Percentiles rank a stretch among this genome's conserved stretches.
phyloP scores from a whole-genome alignment of 2,113 vertebrate species.

The Channa argus region DNA sequence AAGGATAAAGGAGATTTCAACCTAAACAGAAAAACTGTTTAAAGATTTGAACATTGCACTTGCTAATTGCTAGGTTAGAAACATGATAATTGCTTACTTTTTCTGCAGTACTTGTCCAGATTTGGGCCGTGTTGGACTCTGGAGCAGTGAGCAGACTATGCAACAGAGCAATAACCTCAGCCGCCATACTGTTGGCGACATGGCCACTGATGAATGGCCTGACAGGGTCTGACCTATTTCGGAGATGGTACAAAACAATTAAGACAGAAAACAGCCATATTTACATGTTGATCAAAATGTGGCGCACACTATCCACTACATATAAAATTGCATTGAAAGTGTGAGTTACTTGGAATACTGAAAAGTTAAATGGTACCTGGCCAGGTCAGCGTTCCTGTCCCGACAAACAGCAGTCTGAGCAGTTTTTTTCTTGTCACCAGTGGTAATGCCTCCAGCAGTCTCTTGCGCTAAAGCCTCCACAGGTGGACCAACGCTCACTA shows the following conservation, averaged over 20 bases:
- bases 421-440: conserved; percentile 96
- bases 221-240: conserved; percentile 91
- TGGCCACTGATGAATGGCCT: conserved; percentile 98
- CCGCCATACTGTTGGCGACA: conserved; percentile 98
- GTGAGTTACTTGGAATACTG: background rate
- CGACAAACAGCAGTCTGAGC: conserved; percentile 95
- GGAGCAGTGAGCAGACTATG: conserved; percentile 96
- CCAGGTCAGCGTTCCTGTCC: conserved; percentile 95
- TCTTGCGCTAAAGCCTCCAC: conserved; percentile 89
- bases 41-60: background rate
- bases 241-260: conserved; percentile 15
- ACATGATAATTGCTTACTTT: conserved; percentile 82
- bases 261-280: background rate
- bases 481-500: conserved; percentile 95
- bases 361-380: conserved; percentile 82
- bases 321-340: background rate
- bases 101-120: conserved; percentile 97
- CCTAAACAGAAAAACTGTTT: background rate
- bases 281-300: background rate
- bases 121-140: conserved; percentile 96
- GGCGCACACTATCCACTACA: too few relatives aligned
- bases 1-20: background rate
- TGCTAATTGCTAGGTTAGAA: background rate
- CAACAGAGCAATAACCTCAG: conserved; percentile 96
- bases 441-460: conserved; percentile 87